These are phyloP conservation scores for Epizoanthus stellaris DNA, from an alignment of 92 coral and sea anemone species.

Conservation along the genomic window DNA sequence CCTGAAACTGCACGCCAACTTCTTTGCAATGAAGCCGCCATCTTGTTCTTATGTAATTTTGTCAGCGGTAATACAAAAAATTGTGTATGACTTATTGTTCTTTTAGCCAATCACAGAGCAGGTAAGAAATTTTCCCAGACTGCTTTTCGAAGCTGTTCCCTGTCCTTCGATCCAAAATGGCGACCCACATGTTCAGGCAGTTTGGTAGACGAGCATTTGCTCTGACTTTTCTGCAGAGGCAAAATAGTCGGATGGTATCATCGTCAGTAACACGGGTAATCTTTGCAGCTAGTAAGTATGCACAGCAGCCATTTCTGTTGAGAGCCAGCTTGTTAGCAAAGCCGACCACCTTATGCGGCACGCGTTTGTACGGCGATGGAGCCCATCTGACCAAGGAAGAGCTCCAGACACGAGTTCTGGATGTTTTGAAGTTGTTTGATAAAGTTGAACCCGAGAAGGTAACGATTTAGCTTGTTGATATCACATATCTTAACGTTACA, in stretches of 20 bases:
- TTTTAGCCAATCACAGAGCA: slow-evolving; percentile 15
- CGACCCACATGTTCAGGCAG: slow-evolving; percentile 92
- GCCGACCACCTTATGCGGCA: slow-evolving; percentile 55
- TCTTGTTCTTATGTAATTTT: slow-evolving; percentile 35
- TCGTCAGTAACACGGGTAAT: slow-evolving; percentile 70
- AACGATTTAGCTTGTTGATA: background rate
- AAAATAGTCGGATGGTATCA: slow-evolving; percentile 75
- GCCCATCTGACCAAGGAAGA: slow-evolving; percentile 74
- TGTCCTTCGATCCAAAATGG: slow-evolving; percentile 77
- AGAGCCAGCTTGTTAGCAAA: slow-evolving; percentile 50
- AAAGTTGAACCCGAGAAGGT: slow-evolving; percentile 96
- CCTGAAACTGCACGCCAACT: background rate
- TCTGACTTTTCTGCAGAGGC: slow-evolving; percentile 69
- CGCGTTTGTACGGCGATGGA: slow-evolving; percentile 78
- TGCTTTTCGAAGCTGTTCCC: slow-evolving; percentile 24
- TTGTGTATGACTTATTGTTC: background rate
- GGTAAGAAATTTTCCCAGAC: slow-evolving; percentile 58
- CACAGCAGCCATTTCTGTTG: slow-evolving; percentile 72
- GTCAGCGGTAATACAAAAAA: slow-evolving; percentile 24
- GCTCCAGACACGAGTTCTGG: slow-evolving; percentile 85
- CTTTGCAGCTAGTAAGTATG: slow-evolving; percentile 67
- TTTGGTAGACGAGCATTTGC: slow-evolving; percentile 66
- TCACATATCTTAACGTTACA: too few relatives aligned
- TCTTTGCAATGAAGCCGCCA: slow-evolving; percentile 39
- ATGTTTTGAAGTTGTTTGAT: slow-evolving; percentile 95